These are phyloP conservation scores for Gila orcuttii DNA, from an alignment of 2,113 vertebrate species.

Conservation along the genomic window DNA sequence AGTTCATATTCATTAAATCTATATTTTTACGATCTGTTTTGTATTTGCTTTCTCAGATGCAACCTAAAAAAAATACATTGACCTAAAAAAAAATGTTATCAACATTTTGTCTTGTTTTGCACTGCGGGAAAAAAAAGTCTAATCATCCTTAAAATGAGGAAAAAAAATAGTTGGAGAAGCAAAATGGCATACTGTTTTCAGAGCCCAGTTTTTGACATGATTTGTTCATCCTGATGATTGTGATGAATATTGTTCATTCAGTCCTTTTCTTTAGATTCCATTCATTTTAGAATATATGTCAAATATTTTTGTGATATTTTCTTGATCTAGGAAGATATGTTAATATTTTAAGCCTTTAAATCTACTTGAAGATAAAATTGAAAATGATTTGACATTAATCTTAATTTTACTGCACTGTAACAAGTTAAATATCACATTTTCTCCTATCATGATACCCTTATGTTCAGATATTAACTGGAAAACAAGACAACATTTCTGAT, in stretches of 20 bases:
- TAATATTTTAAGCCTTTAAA: not conserved
- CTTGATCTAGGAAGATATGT: not conserved
- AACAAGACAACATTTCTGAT: not conserved
- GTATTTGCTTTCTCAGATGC: not conserved
- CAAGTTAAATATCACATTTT: not conserved
- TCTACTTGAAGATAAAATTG: not conserved
- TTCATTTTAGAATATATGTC: not conserved
- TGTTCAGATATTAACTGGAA: not conserved
- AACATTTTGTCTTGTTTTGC: not conserved
- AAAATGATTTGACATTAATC: not conserved
- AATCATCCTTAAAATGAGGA: not conserved
- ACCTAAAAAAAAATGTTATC: not conserved
- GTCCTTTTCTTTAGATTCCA: not conserved
- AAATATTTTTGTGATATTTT: not conserved
- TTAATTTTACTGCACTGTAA: not conserved
- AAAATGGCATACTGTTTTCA: not conserved
- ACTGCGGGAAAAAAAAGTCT: not conserved
- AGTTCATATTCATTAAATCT: not conserved
- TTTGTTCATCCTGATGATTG: not conserved
- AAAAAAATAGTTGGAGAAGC: not conserved
- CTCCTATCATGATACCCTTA: not conserved
- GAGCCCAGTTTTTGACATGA: not conserved
- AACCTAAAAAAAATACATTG: not conserved
- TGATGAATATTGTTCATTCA: not conserved
- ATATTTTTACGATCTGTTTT: no score